Evolutionary conservation across 2,888 invertebrate genomes (phyloP).

Genomic region (Harmothoe impar): DNA sequence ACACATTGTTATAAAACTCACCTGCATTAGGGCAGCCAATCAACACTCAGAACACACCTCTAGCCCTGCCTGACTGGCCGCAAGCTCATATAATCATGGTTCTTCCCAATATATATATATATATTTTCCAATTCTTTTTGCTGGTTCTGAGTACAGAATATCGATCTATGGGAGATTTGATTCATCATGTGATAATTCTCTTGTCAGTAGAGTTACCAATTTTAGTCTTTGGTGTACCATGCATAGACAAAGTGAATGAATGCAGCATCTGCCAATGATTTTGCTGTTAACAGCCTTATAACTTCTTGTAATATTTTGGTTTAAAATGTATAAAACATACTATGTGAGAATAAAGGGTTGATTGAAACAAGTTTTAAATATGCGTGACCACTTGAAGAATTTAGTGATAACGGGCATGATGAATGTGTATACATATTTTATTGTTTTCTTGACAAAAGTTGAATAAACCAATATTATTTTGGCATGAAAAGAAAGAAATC

Average conservation of each 20-base stretch:
- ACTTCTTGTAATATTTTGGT: neutral
- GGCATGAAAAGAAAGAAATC: slow-evolving; percentile 44
- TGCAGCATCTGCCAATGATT: neutral
- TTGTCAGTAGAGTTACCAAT: neutral
- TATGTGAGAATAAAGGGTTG: slow-evolving; percentile 30
- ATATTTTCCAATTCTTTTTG: neutral
- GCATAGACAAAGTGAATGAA: neutral
- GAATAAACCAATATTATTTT: slow-evolving; percentile 37
- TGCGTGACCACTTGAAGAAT: neutral
- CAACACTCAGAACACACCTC: slow-evolving; percentile 31
- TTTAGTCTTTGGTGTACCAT: neutral
- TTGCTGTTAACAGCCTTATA: neutral
- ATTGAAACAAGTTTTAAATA: slow-evolving; percentile 6
- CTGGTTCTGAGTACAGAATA: slow-evolving; percentile 13
- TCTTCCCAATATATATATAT: slow-evolving; percentile 21
- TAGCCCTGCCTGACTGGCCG: slow-evolving; percentile 45
- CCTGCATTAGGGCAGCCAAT: slow-evolving; percentile 47
- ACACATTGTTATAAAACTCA: slow-evolving; percentile 52
- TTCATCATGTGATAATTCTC: slow-evolving; percentile 34
- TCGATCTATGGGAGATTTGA: slow-evolving; percentile 10
- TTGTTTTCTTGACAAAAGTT: slow-evolving; percentile 31
- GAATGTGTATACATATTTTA: slow-evolving; percentile 6
- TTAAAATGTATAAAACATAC: neutral
- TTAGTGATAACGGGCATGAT: slow-evolving; percentile 35
- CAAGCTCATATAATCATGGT: slow-evolving; percentile 38